phyloP scores from a whole-genome alignment of 2,888 invertebrate genomes.

The Ophion ventricosus region DNA sequence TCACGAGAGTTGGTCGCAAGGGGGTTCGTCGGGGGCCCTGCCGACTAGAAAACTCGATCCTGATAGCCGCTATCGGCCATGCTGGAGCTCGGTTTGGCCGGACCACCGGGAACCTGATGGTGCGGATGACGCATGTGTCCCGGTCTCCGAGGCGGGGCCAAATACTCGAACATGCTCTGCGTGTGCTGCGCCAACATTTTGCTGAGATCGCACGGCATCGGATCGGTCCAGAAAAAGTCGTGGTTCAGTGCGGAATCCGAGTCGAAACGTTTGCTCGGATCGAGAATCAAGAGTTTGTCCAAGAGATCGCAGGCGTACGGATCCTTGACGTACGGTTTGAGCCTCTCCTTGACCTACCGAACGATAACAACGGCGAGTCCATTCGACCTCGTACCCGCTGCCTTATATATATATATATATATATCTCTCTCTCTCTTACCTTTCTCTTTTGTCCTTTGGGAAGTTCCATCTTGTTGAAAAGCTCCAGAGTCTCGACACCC shows the following conservation, averaged over 20 bases:
- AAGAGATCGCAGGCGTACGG: constrained; percentile 96
- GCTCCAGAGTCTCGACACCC: constrained; percentile 94
- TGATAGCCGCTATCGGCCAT: constrained; percentile 93
- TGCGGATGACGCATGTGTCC: constrained; percentile 90
- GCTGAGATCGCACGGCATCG: constrained; percentile 95
- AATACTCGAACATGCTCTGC: constrained; percentile 97
- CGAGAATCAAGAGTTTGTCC: constrained; percentile 95
- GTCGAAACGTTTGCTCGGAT: constrained; percentile 94
- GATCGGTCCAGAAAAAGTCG: constrained; percentile 99
- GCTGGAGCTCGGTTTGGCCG: constrained; percentile 84
- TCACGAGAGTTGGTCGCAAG: too few relatives aligned
- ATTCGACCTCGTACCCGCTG: too few relatives aligned
- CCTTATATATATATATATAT: too few relatives aligned
- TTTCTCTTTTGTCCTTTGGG: constrained; percentile 94
- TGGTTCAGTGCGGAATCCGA: constrained; percentile 97
- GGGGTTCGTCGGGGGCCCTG: too few relatives aligned
- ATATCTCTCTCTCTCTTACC: constrained; percentile 82
- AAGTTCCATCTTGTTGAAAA: constrained; percentile 94
- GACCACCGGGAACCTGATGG: constrained; percentile 84
- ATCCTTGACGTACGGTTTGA: constrained; percentile 96
- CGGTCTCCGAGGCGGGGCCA: constrained; percentile 90
- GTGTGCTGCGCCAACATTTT: constrained; percentile 96
- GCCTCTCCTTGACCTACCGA: constrained; percentile 88
- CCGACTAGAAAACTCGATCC: constrained; percentile 92
- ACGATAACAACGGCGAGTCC: background rate